phyloP scores from a whole-genome alignment of 2,113 vertebrate species.

The Kryptolebias marmoratus region DNA sequence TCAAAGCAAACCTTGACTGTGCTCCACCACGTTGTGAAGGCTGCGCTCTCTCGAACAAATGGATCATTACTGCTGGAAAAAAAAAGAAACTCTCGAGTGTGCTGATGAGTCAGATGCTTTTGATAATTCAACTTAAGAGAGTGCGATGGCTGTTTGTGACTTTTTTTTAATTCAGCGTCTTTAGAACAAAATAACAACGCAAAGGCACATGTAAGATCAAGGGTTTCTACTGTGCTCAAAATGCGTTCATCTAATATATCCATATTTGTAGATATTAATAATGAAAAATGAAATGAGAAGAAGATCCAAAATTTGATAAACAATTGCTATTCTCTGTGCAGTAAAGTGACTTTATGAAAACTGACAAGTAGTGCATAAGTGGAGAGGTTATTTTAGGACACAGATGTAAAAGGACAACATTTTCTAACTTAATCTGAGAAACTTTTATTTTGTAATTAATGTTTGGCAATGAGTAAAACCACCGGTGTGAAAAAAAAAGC shows the following conservation, averaged over 20 bases:
- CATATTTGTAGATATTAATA: too few relatives aligned
- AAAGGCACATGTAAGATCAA: conserved; percentile 4
- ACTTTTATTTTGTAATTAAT: too few relatives aligned
- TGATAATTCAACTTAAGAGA: conserved; percentile 36
- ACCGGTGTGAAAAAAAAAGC: too few relatives aligned
- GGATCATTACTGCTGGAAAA: conserved; percentile 31
- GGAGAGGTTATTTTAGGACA: too few relatives aligned
- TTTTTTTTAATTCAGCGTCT: conserved; percentile 13
- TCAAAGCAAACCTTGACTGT: conserved; percentile 36
- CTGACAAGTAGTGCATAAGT: too few relatives aligned
- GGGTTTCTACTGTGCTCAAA: conserved; percentile 3
- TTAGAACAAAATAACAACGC: conserved; percentile 11
- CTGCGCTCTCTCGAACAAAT: conserved; percentile 11
- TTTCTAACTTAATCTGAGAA: too few relatives aligned
- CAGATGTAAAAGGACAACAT: too few relatives aligned
- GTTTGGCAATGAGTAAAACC: too few relatives aligned
- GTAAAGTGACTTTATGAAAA: too few relatives aligned
- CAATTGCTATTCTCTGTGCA: too few relatives aligned
- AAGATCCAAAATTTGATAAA: too few relatives aligned
- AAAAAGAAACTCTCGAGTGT: conserved; percentile 44
- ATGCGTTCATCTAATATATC: neutral
- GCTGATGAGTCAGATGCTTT: conserved; percentile 47
- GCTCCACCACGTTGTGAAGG: conserved; percentile 36
- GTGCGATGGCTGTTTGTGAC: conserved; percentile 34
- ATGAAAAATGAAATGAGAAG: too few relatives aligned